A percentile compares a stretch with the other conserved stretches of the same genome.
Conservation (phyloP, 2,797 vertebrate genomes). For the Platyrinchus mystaceus region DNA sequence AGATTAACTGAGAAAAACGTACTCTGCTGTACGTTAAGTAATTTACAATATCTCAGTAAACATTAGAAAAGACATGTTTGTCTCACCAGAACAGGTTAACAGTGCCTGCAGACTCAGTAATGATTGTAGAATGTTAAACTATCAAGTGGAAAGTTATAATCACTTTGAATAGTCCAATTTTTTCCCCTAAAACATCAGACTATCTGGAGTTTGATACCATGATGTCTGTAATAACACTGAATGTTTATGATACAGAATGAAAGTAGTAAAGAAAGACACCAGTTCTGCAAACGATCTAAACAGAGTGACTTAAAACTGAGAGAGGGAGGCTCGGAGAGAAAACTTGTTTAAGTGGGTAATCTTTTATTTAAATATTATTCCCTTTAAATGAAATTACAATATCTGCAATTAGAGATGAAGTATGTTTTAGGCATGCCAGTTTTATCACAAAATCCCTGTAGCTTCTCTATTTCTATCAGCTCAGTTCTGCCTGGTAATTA, state of each 20-base stretch:
- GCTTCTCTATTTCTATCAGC: background rate
- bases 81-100: slow-evolving; percentile 66
- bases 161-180: slow-evolving; percentile 54
- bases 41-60: slow-evolving; percentile 78
- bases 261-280: slow-evolving; percentile 38
- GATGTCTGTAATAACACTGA: slow-evolving; percentile 26
- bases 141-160: slow-evolving; percentile 66
- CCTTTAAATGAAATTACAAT: slow-evolving; percentile 7
- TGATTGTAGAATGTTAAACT: slow-evolving; percentile 55
- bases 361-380: slow-evolving; percentile 60
- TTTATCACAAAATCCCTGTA: background rate
- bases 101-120: slow-evolving; percentile 40
- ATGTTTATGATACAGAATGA: slow-evolving; percentile 53
- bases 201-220: slow-evolving; percentile 47
- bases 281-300: slow-evolving; percentile 52
- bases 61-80: slow-evolving; percentile 68
- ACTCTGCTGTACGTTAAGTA: slow-evolving; percentile 71
- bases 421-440: background rate
- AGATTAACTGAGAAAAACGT: slow-evolving; percentile 76
- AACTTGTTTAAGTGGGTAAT: slow-evolving; percentile 37
- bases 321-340: background rate
- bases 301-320: slow-evolving; percentile 7
- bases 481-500: background rate
- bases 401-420: background rate
- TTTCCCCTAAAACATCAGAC: slow-evolving; percentile 41